Percentiles rank a stretch among this genome's conserved stretches.
Evolutionary conservation across 2,888 invertebrate species (phyloP).

Genomic region (Trisateles emortualis): DNA sequence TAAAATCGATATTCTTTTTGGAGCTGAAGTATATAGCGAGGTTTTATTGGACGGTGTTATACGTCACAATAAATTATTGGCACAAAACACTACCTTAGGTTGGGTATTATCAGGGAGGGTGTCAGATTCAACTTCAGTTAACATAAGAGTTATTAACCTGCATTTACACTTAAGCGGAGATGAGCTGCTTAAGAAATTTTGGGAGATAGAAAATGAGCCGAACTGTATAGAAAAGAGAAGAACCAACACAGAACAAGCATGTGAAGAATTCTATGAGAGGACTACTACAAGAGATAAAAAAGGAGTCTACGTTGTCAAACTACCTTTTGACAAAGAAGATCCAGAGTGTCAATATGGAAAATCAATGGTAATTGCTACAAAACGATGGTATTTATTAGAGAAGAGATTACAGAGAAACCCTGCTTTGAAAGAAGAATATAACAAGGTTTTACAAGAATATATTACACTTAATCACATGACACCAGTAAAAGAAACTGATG

Average conservation of each 20-base stretch:
- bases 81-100: too few species aligned
- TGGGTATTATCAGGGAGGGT: too few species aligned
- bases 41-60: slow-evolving; percentile 12
- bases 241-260: slow-evolving; percentile 1
- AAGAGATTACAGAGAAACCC: too few species aligned
- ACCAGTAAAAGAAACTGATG: background rate
- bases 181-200: slow-evolving; percentile 7
- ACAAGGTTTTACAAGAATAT: slow-evolving; percentile 9
- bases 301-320: too few species aligned
- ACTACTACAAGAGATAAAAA: slow-evolving; percentile 10
- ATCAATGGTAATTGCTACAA: background rate
- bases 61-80: slow-evolving; percentile 6
- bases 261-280: background rate
- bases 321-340: too few species aligned
- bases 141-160: too few species aligned
- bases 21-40: background rate
- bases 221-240: background rate
- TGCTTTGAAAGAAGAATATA: slow-evolving; percentile 12
- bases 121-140: too few species aligned
- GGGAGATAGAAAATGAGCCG: slow-evolving; percentile 13
- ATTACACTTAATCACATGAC: slow-evolving; percentile 1
- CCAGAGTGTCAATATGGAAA: too few species aligned
- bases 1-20: slow-evolving; percentile 18
- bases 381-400: too few species aligned
- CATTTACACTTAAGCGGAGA: background rate